Evolutionary conservation across 2,888 invertebrate genomes (phyloP), one percentile per base, ranked within the genome.

Genomic region (Crossocerus cetratus): DNA sequence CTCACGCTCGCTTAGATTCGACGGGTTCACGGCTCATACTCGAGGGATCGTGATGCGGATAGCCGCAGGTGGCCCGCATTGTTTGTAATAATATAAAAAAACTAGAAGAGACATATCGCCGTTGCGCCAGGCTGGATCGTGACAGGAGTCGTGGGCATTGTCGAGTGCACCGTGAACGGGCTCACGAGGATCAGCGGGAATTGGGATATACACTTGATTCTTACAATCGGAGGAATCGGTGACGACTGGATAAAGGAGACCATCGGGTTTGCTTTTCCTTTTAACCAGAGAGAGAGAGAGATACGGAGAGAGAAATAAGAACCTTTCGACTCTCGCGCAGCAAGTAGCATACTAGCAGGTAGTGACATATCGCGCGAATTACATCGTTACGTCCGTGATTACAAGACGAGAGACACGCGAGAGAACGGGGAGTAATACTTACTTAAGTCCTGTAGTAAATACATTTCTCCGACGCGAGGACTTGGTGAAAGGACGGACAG

Each of bases 241-340:
- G 65, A 78, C 74, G 81, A 66, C 76, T 56, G 65, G 76, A 81
- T 78, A 73, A 81, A 78, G 78, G 81, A 63, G 55, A 67, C 59
- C 32, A 54, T 16, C 42, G 71, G 45, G 20, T 65, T 59, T 14
- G 61, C 62, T 62, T 72, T 55, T 23, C 58, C 58, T 66, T 56
- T 66, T 49, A 43, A n/a, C n/a, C n/a, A n/a, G n/a, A n/a, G n/a
- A n/a, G n/a, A n/a, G n/a, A n/a, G n/a, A n/a, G n/a, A n/a, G n/a
- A n/a, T n/a, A n/a, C 23, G 21, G n/a, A 8, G 32, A 32, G 32
- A 32, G 11, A 32, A 32, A 32, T 32, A n/a, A 59, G 13, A 68
- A 45, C 44, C 55, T 66, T 63, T 74, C 64, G 57, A 32, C 20
- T 55, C 55, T 64, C 22, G 63, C 64, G 64, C 42, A 44, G 63